Percentiles rank a stretch among this genome's conserved stretches.
phyloP scores from a whole-genome alignment of 2,113 vertebrate genomes.

The Notarius quadriscutis region DNA sequence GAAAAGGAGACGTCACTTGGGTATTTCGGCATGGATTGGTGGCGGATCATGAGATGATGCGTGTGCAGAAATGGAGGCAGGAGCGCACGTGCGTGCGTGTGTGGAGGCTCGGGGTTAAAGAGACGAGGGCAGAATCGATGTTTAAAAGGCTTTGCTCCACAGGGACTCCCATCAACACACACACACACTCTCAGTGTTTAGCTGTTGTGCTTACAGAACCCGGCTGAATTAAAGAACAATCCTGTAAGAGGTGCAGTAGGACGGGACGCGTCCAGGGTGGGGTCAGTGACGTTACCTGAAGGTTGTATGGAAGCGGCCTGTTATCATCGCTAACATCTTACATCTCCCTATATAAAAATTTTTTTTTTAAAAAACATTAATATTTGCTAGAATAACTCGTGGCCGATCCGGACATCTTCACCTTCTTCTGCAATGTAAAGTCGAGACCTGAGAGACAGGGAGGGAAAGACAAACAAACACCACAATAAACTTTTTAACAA shows the following conservation, averaged over 20 bases:
- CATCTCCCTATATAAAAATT: neutral
- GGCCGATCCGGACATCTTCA: neutral
- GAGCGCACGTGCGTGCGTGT: slow-evolving; percentile 30
- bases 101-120: slow-evolving; percentile 22
- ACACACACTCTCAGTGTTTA: slow-evolving; percentile 7
- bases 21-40: slow-evolving; percentile 51
- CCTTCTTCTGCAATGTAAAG: neutral
- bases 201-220: neutral
- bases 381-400: rapidly evolving
- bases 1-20: slow-evolving; percentile 51
- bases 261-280: neutral
- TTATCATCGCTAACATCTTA: neutral
- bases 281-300: neutral
- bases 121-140: slow-evolving; percentile 46
- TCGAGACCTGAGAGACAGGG: too few species aligned
- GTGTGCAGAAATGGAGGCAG: slow-evolving; percentile 10
- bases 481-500: too few species aligned
- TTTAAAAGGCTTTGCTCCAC: slow-evolving; percentile 51
- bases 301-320: neutral
- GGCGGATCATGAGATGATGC: slow-evolving; percentile 39
- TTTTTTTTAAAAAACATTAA: neutral
- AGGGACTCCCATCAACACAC: slow-evolving; percentile 16
- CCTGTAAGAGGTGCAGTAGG: neutral
- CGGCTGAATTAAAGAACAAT: slow-evolving; percentile 9
- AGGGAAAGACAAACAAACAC: too few species aligned